Conservation (phyloP, 2,797 vertebrate genomes). For the Somateria mollissima region DNA sequence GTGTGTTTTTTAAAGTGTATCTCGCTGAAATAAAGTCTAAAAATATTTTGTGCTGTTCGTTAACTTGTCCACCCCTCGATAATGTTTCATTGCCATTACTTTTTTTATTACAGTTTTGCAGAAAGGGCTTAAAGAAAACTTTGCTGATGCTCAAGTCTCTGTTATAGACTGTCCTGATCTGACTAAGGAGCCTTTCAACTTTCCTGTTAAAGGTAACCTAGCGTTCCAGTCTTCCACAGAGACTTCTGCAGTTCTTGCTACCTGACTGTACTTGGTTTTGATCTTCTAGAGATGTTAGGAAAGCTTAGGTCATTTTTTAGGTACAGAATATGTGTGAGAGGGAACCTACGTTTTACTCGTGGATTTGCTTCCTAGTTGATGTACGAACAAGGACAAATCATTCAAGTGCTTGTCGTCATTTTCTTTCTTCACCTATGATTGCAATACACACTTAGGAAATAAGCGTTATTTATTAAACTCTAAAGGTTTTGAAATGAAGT, state of each 20-base stretch:
- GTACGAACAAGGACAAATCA: neutral
- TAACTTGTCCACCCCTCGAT: neutral
- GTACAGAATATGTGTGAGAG: neutral
- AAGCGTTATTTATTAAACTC: neutral
- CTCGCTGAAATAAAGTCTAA: neutral
- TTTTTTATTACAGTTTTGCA: conserved; percentile 84
- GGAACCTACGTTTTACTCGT: neutral
- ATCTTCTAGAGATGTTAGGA: neutral
- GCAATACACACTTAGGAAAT: neutral
- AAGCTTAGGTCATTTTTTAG: neutral
- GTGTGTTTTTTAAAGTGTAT: neutral
- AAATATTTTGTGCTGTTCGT: neutral
- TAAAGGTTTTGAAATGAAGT: neutral
- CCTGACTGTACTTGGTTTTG: neutral
- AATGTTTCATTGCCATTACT: conserved; percentile 2
- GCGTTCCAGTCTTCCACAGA: neutral
- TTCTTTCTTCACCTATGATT: neutral
- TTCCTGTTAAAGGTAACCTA: conserved; percentile 89
- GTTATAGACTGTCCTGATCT: conserved; percentile 94
- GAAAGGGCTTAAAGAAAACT: conserved; percentile 87
- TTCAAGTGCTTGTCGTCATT: neutral
- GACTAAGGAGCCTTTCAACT: conserved; percentile 89
- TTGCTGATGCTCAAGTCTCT: conserved; percentile 88
- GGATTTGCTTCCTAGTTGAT: neutral
- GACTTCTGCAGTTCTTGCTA: neutral